Base-by-base conservation (phyloP, 2,113 vertebrate genomes). In the Antennarius striatus region DNA sequence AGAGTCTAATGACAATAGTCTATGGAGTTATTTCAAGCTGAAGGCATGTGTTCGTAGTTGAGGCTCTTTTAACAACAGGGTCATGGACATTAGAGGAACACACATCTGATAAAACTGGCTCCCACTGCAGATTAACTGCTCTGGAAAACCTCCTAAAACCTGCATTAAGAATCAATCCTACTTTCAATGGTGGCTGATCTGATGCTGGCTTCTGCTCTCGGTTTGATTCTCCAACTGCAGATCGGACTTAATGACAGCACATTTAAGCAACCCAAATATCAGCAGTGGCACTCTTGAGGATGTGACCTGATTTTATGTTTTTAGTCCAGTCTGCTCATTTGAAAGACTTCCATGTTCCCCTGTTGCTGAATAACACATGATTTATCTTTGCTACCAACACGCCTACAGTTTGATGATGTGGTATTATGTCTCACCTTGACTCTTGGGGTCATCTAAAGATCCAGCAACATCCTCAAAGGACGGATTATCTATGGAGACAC, bases 401-500 rank as follows among this genome's bases (percentile, higher is more conserved):
- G 4, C 10, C 4, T 30, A 16, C 15, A 68, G 11, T 47, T 42
- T 63, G 6, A 4, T 0, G 5, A 0, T 39, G 32, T 4, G 17
- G 16, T 17, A 16, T 43, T 4, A 4, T n/a, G 28, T 32, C 73
- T 95, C 93, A 99, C 98, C 97, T 89, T 95, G 95, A 91, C 90
- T 89, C 90, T 92, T 94, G 70, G 93, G 94, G 77, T 97, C 96
- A 68, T 97, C 95, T 75, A 73, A 90, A 88, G 92, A 94, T 81
- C 90, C 93, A 63, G 92, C 91, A 58, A 98, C 90, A 68, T 98
- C 96, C 90, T 98, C 98, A 76, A 94, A 96, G 68, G 96, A 98
- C 55, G 90, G 91, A 16, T 94, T 90, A 86, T 94, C 97, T 98
- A 91, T 28, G 50, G 56, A 59, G 29, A 82, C 1, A 65, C 45